Evolutionary conservation across 2,888 invertebrate genomes (phyloP), one percentile per base, ranked within the genome.

Genomic region (Orthosia cruda): DNA sequence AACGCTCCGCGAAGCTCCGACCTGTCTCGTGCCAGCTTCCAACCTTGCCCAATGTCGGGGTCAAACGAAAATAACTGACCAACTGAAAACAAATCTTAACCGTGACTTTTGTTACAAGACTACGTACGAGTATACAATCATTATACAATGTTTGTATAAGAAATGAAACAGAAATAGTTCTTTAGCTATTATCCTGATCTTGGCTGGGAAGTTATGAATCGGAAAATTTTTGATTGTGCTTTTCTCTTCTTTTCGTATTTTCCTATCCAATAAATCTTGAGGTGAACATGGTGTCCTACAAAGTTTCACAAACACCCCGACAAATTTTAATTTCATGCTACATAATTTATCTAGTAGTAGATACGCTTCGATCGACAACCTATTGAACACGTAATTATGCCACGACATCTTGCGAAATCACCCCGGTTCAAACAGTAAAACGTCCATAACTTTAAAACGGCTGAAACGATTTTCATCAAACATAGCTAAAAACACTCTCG

Each of bases 41-140:
- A 40, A 52, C 75, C 75, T 80, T 40, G 26, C 20, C 12, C 80
- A 71, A 49, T 75, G 81, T 75, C 83, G 68, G 68, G 81, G 80
- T 59, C 47, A 57, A 40, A 63, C 52, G 5, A 61, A 83, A 82
- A 82, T 82, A 81, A 57, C 68, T 4, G 3, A 26, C n/a, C 4
- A 52, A 54, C 55, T 47, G 66, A 26, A 50, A 65, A 59, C 64
- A 55, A 26, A 20, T 3, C 2, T 18, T 62, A 16, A 23, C 49
- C 49, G 26, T 70, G 52, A 61, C 18, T 80, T 80, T 49, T 54
- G 58, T 74, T 55, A 76, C 32, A 62, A 63, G 13, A 58, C 16
- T 18, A 23, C 47, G 0, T 45, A n/a, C n/a, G n/a, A n/a, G n/a
- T n/a, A 9, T 20, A 45, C 15, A 40, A 40, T 40, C 40, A 61